Evolutionary conservation across 2,113 vertebrate species (phyloP).

Genomic region (Vimba vimba): DNA sequence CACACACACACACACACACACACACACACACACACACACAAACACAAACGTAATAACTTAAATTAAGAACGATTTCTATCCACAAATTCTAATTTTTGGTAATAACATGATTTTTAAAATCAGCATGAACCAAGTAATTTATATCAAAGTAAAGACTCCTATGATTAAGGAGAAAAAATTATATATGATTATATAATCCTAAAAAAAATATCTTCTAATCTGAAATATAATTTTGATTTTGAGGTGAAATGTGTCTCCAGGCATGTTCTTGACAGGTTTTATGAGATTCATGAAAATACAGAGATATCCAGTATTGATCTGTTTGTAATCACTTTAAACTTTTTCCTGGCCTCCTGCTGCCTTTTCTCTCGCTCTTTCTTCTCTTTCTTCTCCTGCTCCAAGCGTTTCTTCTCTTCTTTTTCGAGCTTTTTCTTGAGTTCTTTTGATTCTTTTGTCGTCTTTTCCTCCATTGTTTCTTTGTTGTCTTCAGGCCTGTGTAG

Average conservation of each 20-base stretch:
- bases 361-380: constrained; percentile 83
- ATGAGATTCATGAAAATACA: background rate
- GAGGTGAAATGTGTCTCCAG: background rate
- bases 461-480: background rate
- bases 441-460: constrained; percentile 60
- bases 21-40: no score
- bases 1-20: no score
- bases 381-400: constrained; percentile 79
- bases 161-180: no score
- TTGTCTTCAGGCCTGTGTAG: constrained; percentile 27
- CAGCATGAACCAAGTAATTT: no score
- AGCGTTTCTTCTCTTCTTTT: constrained; percentile 73
- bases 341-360: constrained; percentile 80
- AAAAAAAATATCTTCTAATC: background rate
- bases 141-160: no score
- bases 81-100: no score
- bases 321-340: constrained; percentile 79
- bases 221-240: background rate
- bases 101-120: no score
- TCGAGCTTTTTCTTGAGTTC: constrained; percentile 74
- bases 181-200: no score
- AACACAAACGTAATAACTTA: no score
- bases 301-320: background rate
- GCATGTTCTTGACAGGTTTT: background rate
- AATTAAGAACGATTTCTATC: no score